Conservation (phyloP, 1,140 invertebrate species). For the Scaptomyza montana region DNA sequence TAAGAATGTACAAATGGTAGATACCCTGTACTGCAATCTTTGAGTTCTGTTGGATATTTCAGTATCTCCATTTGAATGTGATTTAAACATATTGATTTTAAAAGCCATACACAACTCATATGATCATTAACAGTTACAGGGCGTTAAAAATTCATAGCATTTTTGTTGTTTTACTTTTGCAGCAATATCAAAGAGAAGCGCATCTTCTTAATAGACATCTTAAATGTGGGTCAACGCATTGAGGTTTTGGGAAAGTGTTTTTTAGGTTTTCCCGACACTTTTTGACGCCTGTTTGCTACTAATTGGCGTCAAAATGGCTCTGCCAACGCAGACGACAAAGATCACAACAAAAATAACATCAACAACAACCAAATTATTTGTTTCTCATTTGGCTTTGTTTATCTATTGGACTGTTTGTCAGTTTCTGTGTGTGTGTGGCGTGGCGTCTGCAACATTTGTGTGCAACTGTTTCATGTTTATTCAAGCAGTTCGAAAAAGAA, state of each 20-base stretch:
- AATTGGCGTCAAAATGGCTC: slow-evolving; percentile 74
- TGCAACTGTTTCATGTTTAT: slow-evolving; percentile 68
- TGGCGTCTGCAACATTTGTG: slow-evolving; percentile 59
- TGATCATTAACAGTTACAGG: neutral
- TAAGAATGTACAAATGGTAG: neutral
- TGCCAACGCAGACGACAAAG: slow-evolving; percentile 43
- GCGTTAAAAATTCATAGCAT: neutral
- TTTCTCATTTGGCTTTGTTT: slow-evolving; percentile 61
- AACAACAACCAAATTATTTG: slow-evolving; percentile 15
- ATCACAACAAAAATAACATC: neutral
- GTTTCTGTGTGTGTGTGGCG: neutral
- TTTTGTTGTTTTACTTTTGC: slow-evolving; percentile 54
- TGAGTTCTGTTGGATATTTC: too few species aligned
- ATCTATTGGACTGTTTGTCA: slow-evolving; percentile 43
- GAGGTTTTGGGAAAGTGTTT: slow-evolving; percentile 69
- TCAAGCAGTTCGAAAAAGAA: slow-evolving; percentile 17
- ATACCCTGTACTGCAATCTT: neutral
- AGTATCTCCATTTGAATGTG: too few species aligned
- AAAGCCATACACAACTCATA: too few species aligned
- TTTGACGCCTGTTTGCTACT: slow-evolving; percentile 78
- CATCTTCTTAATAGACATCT: slow-evolving; percentile 38
- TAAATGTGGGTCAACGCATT: slow-evolving; percentile 65
- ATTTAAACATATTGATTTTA: too few species aligned
- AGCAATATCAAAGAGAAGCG: slow-evolving; percentile 28
- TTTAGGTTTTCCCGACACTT: slow-evolving; percentile 56